A percentile compares a stretch with the other conserved stretches of the same genome.
phyloP scores from a whole-genome alignment of 1,140 invertebrate genomes.

The Drosophila setifemur region DNA sequence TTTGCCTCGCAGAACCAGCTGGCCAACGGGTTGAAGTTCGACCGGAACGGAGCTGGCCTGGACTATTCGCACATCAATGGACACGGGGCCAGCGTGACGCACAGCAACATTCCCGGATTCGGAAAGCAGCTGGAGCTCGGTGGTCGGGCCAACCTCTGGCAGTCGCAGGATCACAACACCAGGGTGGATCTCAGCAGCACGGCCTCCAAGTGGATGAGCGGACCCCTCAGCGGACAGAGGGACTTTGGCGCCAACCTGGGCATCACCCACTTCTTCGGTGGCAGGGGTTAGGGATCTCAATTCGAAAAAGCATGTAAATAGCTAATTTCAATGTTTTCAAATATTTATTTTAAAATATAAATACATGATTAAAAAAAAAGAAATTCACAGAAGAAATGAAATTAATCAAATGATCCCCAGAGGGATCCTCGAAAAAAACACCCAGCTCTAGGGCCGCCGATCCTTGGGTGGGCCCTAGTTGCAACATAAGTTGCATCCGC shows the following conservation, averaged over 20 bases:
- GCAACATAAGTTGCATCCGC: not conserved
- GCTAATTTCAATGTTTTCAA: too few relatives aligned
- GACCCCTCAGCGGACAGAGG: constrained; percentile 41
- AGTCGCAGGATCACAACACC: constrained; percentile 61
- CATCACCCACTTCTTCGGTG: constrained; percentile 53
- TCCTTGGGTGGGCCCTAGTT: not conserved
- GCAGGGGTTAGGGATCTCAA: too few relatives aligned
- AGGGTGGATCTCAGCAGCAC: constrained; percentile 48
- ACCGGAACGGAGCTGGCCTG: constrained; percentile 58
- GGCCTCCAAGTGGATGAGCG: constrained; percentile 61
- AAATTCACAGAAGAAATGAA: not conserved
- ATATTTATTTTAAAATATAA: not conserved
- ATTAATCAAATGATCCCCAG: not conserved
- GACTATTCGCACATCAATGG: constrained; percentile 61
- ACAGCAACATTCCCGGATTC: constrained; percentile 58
- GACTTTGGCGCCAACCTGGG: constrained; percentile 57
- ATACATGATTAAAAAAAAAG: not conserved
- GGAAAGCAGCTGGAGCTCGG: constrained; percentile 59
- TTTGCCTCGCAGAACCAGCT: constrained; percentile 63
- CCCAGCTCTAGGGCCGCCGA: not conserved
- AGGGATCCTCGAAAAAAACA: not conserved
- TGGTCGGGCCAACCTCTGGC: constrained; percentile 58
- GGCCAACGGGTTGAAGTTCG: constrained; percentile 63
- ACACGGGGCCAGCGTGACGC: constrained; percentile 56
- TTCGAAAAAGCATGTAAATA: too few relatives aligned